Percentiles rank a stretch among this genome's conserved stretches.
Conservation (phyloP, 2,888 invertebrate species). For the Enchytraeus crypticus region DNA sequence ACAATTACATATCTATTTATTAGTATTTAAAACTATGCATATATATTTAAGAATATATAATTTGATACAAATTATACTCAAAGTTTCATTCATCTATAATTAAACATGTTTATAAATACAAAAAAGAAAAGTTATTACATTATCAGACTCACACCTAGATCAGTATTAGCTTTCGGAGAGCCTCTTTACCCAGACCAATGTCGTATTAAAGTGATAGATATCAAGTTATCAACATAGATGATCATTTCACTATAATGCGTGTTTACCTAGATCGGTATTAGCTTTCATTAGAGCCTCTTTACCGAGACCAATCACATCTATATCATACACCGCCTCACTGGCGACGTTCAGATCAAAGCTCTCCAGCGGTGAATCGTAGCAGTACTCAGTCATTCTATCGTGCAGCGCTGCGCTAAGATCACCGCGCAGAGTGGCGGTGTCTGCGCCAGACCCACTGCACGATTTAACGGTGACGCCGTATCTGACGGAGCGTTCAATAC, state of each 20-base stretch:
- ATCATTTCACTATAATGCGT: too few relatives aligned
- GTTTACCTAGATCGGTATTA: conserved; percentile 65
- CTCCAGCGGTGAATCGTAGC: conserved; percentile 59
- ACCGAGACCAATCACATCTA: conserved; percentile 72
- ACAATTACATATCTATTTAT: too few relatives aligned
- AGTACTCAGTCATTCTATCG: conserved; percentile 86
- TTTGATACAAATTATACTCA: too few relatives aligned
- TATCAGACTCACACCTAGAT: too few relatives aligned
- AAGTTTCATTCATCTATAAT: too few relatives aligned
- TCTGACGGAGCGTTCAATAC: conserved; percentile 61
- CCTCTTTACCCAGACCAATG: not conserved
- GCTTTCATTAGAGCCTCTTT: conserved; percentile 70
- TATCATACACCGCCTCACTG: conserved; percentile 68
- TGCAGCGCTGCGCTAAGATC: conserved; percentile 53
- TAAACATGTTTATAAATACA: not conserved
- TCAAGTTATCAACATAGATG: too few relatives aligned
- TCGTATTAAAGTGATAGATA: conserved; percentile 19
- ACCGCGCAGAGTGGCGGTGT: conserved; percentile 2
- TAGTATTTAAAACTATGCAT: too few relatives aligned
- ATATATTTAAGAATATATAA: too few relatives aligned
- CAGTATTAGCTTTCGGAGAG: not conserved
- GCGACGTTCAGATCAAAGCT: conserved; percentile 54
- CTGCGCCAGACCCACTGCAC: not conserved
- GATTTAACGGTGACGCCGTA: conserved; percentile 54
- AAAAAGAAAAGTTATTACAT: too few relatives aligned